Evolutionary conservation across 2,888 invertebrate species (phyloP).

Genomic region (Drosophila tanythrix): DNA sequence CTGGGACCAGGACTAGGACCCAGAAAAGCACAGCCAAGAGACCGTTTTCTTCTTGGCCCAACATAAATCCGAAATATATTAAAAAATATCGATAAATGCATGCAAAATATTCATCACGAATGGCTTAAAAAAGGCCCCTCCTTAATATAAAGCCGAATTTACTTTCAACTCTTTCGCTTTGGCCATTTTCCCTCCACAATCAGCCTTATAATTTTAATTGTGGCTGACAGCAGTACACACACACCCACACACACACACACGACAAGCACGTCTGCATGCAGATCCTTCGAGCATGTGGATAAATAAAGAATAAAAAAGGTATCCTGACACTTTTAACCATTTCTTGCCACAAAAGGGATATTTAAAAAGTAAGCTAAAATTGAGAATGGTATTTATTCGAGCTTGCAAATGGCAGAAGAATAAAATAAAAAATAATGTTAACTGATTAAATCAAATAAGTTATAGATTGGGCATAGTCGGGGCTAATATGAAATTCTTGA

Average conservation of each 20-base stretch:
- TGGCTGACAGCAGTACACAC: constrained; percentile 44
- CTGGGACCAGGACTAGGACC: constrained; percentile 4
- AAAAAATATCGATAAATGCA: constrained; percentile 70
- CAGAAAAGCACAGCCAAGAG: constrained; percentile 9
- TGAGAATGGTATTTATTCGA: not conserved
- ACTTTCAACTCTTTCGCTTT: constrained; percentile 18
- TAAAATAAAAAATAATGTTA: not conserved
- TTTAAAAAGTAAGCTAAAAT: constrained; percentile 10
- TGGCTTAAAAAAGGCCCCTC: not conserved
- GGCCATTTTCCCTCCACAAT: constrained; percentile 71
- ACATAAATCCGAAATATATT: constrained; percentile 77
- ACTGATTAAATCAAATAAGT: not conserved
- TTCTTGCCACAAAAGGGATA: not conserved
- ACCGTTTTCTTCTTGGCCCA: constrained; percentile 19
- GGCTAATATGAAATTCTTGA: not conserved
- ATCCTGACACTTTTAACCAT: constrained; percentile 23
- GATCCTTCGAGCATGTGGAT: constrained; percentile 36
- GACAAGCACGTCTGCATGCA: constrained; percentile 29
- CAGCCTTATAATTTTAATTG: constrained; percentile 71
- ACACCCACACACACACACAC: constrained; percentile 27
- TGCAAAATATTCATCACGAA: constrained; percentile 57
- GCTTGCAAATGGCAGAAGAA: not conserved
- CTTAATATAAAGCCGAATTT: constrained; percentile 12
- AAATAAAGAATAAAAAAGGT: constrained; percentile 33
- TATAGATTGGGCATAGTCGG: not conserved